Evolutionary conservation across 2,797 vertebrate genomes (phyloP).

Genomic region (Crenuchus spilurus): DNA sequence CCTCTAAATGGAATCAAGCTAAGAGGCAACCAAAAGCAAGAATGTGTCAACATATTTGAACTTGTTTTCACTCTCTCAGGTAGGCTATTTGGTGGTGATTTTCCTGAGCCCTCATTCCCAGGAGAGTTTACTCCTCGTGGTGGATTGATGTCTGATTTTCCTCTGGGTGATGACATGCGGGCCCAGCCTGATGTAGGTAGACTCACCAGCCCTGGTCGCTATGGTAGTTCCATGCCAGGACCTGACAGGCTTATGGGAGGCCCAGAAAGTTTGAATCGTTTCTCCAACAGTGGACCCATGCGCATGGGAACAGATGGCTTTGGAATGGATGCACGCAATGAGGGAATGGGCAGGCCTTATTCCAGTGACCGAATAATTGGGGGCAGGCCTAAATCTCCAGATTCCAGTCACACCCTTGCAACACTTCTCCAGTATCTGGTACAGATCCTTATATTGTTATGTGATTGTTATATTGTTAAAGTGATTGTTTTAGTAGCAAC

Average conservation of each 20-base stretch:
- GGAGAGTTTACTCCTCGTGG: slow-evolving; percentile 64
- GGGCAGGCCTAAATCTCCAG: slow-evolving; percentile 48
- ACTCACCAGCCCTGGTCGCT: slow-evolving; percentile 43
- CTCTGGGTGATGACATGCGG: slow-evolving; percentile 49
- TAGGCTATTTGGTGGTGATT: slow-evolving; percentile 61
- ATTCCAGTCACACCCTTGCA: slow-evolving; percentile 63
- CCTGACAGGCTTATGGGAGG: slow-evolving; percentile 57
- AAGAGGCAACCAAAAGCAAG: no score
- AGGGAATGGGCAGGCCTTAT: slow-evolving; percentile 60
- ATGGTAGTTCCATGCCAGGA: slow-evolving; percentile 51
- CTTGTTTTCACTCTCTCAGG: slow-evolving; percentile 2
- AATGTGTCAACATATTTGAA: neutral
- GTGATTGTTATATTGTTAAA: no score
- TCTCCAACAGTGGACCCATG: slow-evolving; percentile 54
- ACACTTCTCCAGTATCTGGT: slow-evolving; percentile 78
- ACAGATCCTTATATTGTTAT: slow-evolving; percentile 1
- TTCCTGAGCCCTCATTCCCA: slow-evolving; percentile 59
- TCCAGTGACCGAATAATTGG: slow-evolving; percentile 67
- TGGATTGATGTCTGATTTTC: slow-evolving; percentile 59
- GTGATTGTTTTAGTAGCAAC: no score
- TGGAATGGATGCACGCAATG: slow-evolving; percentile 52
- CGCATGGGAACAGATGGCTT: slow-evolving; percentile 56
- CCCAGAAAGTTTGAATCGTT: slow-evolving; percentile 48
- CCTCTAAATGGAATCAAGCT: no score
- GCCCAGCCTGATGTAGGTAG: slow-evolving; percentile 60